These are phyloP conservation scores for Lypha dubia DNA, from an alignment of 2,888 invertebrate genomes.

Conservation along the genomic window DNA sequence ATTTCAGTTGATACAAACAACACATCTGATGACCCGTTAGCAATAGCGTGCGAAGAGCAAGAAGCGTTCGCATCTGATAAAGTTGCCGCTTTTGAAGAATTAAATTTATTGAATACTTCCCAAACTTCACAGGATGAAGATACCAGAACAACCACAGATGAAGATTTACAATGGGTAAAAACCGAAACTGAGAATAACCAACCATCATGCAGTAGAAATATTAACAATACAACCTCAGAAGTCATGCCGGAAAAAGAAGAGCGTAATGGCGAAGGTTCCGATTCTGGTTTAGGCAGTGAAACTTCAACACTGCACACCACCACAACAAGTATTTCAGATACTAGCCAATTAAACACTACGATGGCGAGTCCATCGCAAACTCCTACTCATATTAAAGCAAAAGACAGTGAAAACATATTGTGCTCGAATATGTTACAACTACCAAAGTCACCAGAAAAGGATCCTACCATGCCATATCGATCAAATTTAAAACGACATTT, in stretches of 20 bases:
- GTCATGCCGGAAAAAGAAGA: constrained; percentile 74
- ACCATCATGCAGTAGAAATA: constrained; percentile 51
- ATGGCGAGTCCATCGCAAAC: constrained; percentile 38
- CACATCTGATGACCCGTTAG: constrained; percentile 82
- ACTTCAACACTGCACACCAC: constrained; percentile 81
- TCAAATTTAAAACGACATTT: constrained; percentile 85
- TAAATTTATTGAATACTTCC: constrained; percentile 59
- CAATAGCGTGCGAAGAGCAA: constrained; percentile 80
- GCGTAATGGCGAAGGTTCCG: constrained; percentile 89
- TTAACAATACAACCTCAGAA: neutral
- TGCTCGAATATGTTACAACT: neutral
- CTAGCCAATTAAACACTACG: constrained; percentile 69
- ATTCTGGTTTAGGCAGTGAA: constrained; percentile 92
- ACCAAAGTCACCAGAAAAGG: constrained; percentile 38
- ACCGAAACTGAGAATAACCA: constrained; percentile 39
- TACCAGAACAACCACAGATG: constrained; percentile 72
- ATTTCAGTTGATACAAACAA: constrained; percentile 77
- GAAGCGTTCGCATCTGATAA: constrained; percentile 67
- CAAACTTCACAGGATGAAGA: constrained; percentile 68
- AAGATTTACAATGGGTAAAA: constrained; percentile 68
- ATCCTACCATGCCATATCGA: constrained; percentile 49
- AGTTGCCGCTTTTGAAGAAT: constrained; percentile 60
- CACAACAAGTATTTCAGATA: constrained; percentile 69
- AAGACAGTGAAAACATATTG: constrained; percentile 34
- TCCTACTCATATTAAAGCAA: constrained; percentile 34